Conservation (phyloP, 2,797 vertebrate species). For the Sebastes matsubarae region DNA sequence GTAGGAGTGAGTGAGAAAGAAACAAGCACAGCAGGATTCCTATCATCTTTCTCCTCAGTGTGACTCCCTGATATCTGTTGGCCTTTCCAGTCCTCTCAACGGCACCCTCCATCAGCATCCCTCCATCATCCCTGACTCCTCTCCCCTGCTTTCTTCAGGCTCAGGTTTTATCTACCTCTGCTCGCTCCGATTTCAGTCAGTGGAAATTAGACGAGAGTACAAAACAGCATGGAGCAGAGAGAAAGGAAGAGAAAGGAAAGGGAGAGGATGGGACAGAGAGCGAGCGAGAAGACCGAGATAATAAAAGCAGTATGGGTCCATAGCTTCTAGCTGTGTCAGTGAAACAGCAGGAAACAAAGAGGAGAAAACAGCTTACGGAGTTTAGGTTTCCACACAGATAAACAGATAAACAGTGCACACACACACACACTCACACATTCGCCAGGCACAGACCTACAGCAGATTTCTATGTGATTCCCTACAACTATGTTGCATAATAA, state of each 20-base stretch:
- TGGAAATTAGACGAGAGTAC: conserved; percentile 62
- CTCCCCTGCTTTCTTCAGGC: conserved; percentile 41
- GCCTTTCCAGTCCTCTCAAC: conserved; percentile 53
- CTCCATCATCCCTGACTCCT: conserved; percentile 43
- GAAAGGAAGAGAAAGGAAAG: conserved; percentile 8
- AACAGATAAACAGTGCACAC: conserved; percentile 33
- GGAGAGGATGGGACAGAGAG: conserved; percentile 22
- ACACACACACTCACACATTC: background rate
- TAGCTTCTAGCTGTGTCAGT: conserved; percentile 60
- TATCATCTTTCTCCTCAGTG: conserved; percentile 61
- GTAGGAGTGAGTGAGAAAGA: background rate
- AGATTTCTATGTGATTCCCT: background rate
- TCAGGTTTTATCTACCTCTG: conserved; percentile 53
- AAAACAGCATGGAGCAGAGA: conserved; percentile 41
- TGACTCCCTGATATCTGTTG: conserved; percentile 55
- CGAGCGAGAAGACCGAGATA: conserved; percentile 34
- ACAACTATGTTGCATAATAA: conserved; percentile 14
- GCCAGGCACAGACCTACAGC: background rate
- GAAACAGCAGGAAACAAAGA: conserved; percentile 59
- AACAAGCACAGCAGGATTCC: conserved; percentile 41
- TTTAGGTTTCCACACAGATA: conserved; percentile 51
- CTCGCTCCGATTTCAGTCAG: conserved; percentile 52
- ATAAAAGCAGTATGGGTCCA: conserved; percentile 60
- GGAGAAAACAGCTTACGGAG: conserved; percentile 52
- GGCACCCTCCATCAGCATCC: conserved; percentile 54